phyloP scores from a whole-genome alignment of 1,140 invertebrate genomes.

The Hydropsyche tenuis region DNA sequence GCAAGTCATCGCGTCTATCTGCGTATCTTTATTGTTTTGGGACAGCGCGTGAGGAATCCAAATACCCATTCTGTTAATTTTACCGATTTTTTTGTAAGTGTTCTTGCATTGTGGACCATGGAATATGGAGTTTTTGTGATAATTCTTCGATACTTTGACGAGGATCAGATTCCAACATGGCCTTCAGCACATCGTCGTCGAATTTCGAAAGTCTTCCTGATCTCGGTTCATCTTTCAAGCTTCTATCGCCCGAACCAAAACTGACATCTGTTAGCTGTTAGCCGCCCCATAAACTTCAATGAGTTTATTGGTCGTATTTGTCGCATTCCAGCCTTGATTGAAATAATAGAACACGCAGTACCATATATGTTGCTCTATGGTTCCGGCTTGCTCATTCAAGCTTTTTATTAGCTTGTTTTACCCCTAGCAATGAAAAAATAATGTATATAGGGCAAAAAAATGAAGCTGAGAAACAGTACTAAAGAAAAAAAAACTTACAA shows the following conservation, averaged over 20 bases:
- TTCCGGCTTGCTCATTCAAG: constrained; percentile 19
- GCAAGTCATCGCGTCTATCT: neutral
- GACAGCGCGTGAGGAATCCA: constrained; percentile 5
- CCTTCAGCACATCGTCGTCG: too few species aligned
- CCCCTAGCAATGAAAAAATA: too few species aligned
- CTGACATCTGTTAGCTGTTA: constrained; percentile 24
- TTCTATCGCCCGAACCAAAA: constrained; percentile 13
- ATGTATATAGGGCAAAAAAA: too few species aligned
- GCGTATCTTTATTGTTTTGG: neutral
- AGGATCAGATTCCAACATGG: too few species aligned
- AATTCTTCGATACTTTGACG: neutral
- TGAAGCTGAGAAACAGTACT: too few species aligned
- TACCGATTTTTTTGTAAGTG: neutral
- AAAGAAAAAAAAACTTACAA: too few species aligned
- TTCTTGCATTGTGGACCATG: constrained; percentile 4
- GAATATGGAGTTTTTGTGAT: neutral
- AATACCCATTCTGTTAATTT: constrained; percentile 29
- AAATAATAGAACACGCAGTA: constrained; percentile 12
- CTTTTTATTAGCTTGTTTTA: too few species aligned
- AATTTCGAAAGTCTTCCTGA: too few species aligned
- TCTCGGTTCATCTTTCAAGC: too few species aligned
- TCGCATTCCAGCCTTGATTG: constrained; percentile 22
- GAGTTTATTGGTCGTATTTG: neutral
- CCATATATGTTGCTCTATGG: constrained; percentile 1
- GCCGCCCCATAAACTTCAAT: constrained; percentile 15